Percentiles rank a stretch among this genome's conserved stretches.
phyloP scores from a whole-genome alignment of 2,113 vertebrate genomes.

The Halcyon malimbica region DNA sequence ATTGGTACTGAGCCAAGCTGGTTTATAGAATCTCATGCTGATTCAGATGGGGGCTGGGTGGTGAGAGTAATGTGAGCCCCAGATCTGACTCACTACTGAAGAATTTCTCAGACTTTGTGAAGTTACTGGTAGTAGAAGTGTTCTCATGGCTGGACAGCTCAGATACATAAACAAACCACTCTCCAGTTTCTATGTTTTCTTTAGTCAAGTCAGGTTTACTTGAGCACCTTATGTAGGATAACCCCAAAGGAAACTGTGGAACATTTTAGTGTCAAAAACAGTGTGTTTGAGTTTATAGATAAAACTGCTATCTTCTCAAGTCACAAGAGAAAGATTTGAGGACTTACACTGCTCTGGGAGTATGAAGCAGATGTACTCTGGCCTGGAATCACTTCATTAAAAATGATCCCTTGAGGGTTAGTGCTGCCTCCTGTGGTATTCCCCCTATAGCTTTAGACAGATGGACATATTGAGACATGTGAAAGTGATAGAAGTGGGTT shows the following conservation, averaged over 20 bases:
- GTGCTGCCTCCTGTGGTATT: neutral
- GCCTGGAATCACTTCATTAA: neutral
- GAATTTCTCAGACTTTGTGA: neutral
- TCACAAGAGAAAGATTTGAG: neutral
- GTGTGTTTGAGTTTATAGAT: neutral
- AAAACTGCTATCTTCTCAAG: neutral
- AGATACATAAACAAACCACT: neutral
- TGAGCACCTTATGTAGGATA: neutral
- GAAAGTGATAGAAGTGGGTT: neutral
- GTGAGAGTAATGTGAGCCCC: neutral
- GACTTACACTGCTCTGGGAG: neutral
- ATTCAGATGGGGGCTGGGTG: neutral
- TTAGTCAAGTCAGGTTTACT: neutral
- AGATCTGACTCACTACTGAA: neutral
- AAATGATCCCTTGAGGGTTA: neutral
- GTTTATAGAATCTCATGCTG: neutral
- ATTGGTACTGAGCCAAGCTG: neutral
- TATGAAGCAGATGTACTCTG: neutral
- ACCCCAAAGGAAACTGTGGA: neutral
- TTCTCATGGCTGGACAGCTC: neutral
- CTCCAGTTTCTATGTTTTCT: neutral
- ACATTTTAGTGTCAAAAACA: neutral
- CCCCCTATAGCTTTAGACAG: neutral
- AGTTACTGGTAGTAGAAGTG: neutral
- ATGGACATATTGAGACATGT: neutral